These are phyloP conservation scores for Eupelmus urozonus DNA, from an alignment of 2,888 invertebrate genomes.

Conservation along the genomic window DNA sequence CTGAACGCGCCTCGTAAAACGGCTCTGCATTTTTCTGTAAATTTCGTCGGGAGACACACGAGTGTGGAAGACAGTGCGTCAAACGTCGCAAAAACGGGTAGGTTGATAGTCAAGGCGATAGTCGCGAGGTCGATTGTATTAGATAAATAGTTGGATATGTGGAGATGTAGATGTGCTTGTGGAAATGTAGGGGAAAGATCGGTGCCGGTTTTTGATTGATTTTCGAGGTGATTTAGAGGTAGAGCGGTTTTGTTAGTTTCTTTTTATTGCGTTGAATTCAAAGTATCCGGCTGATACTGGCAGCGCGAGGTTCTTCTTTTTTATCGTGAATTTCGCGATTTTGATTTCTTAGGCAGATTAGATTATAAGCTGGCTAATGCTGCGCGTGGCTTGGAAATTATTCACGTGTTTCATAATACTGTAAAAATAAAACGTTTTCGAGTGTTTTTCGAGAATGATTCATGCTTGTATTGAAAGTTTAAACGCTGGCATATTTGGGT, in stretches of 20 bases:
- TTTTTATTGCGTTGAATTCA: neutral
- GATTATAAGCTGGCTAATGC: slow-evolving; percentile 23
- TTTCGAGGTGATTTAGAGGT: neutral
- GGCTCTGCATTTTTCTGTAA: too few relatives aligned
- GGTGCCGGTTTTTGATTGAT: neutral
- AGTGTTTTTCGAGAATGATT: neutral
- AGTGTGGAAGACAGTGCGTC: too few relatives aligned
- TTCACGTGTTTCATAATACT: slow-evolving; percentile 6
- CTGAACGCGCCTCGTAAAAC: neutral
- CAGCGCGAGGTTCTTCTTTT: neutral
- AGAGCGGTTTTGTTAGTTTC: neutral
- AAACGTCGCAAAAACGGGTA: too few relatives aligned
- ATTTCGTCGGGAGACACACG: too few relatives aligned
- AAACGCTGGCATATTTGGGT: neutral
- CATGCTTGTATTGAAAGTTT: neutral
- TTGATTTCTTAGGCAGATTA: slow-evolving; percentile 1
- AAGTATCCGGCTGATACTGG: neutral
- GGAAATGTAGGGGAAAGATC: neutral
- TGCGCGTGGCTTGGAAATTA: neutral
- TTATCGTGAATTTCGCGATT: neutral
- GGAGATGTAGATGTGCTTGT: neutral
- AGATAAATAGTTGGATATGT: neutral
- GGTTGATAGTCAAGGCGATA: too few relatives aligned
- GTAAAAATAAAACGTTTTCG: neutral
- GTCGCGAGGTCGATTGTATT: neutral